These are phyloP conservation scores for Dissostichus mawsoni DNA, from an alignment of 2,113 vertebrate species.

Conservation along the genomic window DNA sequence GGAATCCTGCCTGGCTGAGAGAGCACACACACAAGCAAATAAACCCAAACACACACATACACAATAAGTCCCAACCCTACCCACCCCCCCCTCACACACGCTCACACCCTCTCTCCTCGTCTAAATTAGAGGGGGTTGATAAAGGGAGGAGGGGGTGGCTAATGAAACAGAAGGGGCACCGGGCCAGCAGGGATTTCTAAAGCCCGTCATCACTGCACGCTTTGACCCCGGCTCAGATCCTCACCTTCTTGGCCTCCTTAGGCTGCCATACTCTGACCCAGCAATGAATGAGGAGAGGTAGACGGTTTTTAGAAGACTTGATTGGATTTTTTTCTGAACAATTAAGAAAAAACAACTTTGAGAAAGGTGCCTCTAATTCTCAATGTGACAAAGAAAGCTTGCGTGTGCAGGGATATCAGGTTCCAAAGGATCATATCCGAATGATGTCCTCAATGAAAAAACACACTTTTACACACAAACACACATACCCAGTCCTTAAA, in stretches of 20 bases:
- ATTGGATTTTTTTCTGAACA: constrained; percentile 49
- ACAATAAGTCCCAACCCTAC: background rate
- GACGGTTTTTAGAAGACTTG: constrained; percentile 35
- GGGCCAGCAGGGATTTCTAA: constrained; percentile 58
- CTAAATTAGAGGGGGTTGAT: constrained; percentile 63
- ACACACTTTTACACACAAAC: constrained; percentile 39
- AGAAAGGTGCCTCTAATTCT: constrained; percentile 14
- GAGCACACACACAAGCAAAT: constrained; percentile 15
- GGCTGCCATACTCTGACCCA: constrained; percentile 39
- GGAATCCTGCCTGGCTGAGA: constrained; percentile 59
- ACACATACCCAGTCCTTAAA: background rate
- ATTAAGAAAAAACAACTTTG: background rate
- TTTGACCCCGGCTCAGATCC: constrained; percentile 61
- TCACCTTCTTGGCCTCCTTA: constrained; percentile 42
- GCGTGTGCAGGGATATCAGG: constrained; percentile 45
- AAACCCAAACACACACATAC: constrained; percentile 25
- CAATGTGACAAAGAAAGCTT: constrained; percentile 17
- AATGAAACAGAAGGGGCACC: constrained; percentile 85
- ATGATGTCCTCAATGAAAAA: constrained; percentile 23
- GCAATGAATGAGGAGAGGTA: constrained; percentile 6
- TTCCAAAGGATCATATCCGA: constrained; percentile 42
- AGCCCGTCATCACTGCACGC: constrained; percentile 45
- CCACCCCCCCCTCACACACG: constrained; percentile 15
- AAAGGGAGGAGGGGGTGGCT: constrained; percentile 65
- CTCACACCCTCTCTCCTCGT: constrained; percentile 17